Percentiles rank a stretch among this genome's conserved stretches.
Conservation (phyloP, 2,113 vertebrate genomes). For the Sphyrna mokarran region DNA sequence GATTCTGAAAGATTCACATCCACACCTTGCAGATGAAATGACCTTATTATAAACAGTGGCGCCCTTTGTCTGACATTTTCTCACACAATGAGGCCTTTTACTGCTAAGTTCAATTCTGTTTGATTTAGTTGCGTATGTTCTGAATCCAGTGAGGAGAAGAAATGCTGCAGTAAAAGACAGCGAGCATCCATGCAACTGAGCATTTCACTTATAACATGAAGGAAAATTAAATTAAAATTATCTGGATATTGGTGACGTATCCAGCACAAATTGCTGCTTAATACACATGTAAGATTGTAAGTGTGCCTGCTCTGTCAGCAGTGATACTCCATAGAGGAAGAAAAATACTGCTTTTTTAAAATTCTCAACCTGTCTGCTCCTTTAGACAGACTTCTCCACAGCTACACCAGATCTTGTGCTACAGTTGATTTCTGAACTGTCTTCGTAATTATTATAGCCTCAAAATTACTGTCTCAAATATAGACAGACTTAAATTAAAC, state of each 20-base stretch:
- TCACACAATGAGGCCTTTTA: background rate
- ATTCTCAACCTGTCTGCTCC: background rate
- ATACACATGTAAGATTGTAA: background rate
- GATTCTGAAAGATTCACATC: slow-evolving; percentile 13
- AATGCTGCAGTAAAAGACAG: background rate
- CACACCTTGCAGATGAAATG: slow-evolving; percentile 8
- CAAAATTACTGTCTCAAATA: background rate
- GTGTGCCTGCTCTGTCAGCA: background rate
- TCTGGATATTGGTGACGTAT: background rate
- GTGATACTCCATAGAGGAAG: background rate
- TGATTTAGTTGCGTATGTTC: background rate
- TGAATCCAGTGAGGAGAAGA: background rate
- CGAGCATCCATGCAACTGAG: background rate
- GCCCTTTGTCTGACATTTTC: background rate
- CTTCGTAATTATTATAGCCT: background rate
- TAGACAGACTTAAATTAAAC: background rate
- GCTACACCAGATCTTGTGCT: background rate
- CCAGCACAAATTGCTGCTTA: background rate
- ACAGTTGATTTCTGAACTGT: background rate
- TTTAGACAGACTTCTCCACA: background rate
- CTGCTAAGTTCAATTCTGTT: background rate
- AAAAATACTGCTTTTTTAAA: background rate
- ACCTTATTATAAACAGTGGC: background rate
- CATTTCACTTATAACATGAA: background rate
- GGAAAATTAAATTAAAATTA: background rate